These are phyloP conservation scores for Porites lutea DNA, from an alignment of 64 coral and sea anemone species.

Conservation along the genomic window DNA sequence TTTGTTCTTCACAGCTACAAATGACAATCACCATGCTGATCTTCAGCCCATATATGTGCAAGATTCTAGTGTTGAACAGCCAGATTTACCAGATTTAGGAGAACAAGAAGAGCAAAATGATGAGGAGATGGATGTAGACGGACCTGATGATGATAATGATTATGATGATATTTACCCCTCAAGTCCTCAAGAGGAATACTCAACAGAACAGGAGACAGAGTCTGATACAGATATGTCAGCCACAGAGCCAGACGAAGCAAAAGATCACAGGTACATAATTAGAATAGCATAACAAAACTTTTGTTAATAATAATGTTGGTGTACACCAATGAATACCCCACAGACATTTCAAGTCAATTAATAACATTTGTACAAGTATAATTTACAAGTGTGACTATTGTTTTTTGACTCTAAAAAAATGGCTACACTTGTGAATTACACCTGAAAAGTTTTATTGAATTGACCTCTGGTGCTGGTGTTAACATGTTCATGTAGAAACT, in stretches of 20 bases:
- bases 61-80: neutral
- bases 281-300: neutral
- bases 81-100: neutral
- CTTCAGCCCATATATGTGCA: neutral
- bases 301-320: neutral
- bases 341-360: neutral
- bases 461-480: neutral
- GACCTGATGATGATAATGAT: neutral
- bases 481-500: neutral
- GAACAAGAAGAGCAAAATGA: neutral
- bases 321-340: neutral
- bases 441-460: neutral
- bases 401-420: no score
- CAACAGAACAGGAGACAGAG: neutral
- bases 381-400: neutral
- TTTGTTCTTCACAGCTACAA: neutral
- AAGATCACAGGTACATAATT: neutral
- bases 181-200: slow-evolving; percentile 4
- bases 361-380: neutral
- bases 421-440: no score
- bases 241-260: neutral
- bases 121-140: neutral
- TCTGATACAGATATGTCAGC: neutral
- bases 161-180: neutral
- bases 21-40: neutral